Evolutionary conservation across 1,140 invertebrate species (phyloP).

Genomic region (Saccostrea echinata): DNA sequence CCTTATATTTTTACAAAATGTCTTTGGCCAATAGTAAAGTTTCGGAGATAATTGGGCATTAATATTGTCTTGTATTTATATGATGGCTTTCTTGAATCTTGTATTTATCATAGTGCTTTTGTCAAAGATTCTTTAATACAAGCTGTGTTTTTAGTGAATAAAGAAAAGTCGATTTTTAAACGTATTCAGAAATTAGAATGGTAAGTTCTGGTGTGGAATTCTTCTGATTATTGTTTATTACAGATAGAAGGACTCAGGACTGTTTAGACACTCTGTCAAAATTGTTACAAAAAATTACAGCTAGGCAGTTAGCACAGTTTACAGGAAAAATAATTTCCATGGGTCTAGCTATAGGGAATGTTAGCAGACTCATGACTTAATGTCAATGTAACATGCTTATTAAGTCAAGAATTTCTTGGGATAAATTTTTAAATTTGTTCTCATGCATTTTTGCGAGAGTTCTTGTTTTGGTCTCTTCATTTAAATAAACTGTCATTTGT

Average conservation of each 20-base stretch:
- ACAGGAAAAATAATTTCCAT: no score
- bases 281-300: neutral
- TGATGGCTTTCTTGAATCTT: neutral
- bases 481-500: neutral
- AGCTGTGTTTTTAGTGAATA: conserved; percentile 36
- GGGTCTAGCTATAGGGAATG: no score
- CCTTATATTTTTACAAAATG: neutral
- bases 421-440: neutral
- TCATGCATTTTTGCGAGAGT: neutral
- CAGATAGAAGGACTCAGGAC: conserved; percentile 30
- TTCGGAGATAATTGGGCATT: conserved; percentile 38
- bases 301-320: conserved; percentile 28
- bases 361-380: no score
- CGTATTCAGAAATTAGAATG: conserved; percentile 18
- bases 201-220: conserved; percentile 43
- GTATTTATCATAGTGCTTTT: neutral
- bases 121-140: conserved; percentile 22
- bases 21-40: conserved; percentile 45
- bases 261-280: no score
- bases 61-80: conserved; percentile 45
- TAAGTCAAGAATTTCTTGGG: conserved; percentile 36
- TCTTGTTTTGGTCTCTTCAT: neutral
- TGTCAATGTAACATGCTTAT: conserved; percentile 6
- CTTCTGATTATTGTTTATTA: neutral
- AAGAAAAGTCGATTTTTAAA: conserved; percentile 24